These are phyloP conservation scores for Xiphophorus couchianus DNA, from an alignment of 2,113 vertebrate genomes.

Conservation along the genomic window DNA sequence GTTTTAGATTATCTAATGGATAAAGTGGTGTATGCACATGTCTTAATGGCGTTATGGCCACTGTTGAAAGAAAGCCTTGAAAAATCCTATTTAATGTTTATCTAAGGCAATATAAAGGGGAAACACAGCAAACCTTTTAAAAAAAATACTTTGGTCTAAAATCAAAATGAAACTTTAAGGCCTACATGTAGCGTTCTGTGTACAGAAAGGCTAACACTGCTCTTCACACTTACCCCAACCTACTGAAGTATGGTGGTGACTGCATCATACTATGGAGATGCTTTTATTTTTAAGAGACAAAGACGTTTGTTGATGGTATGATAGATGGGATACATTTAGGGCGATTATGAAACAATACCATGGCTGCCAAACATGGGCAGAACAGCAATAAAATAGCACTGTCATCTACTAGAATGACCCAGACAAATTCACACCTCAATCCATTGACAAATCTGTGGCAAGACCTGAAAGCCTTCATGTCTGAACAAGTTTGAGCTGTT, in stretches of 20 bases:
- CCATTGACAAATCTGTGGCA: not conserved
- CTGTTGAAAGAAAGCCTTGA: too few species aligned
- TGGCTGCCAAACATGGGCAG: not conserved
- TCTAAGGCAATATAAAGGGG: too few species aligned
- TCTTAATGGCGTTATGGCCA: too few species aligned
- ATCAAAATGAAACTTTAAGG: too few species aligned
- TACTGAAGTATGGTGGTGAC: too few species aligned
- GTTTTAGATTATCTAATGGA: not conserved
- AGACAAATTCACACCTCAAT: not conserved
- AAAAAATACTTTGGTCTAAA: too few species aligned
- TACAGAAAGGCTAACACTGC: too few species aligned
- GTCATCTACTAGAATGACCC: not conserved
- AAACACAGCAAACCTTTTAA: too few species aligned
- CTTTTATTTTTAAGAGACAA: not conserved
- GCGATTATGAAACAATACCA: not conserved
- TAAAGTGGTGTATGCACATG: too few species aligned
- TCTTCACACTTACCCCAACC: too few species aligned
- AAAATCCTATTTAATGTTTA: too few species aligned
- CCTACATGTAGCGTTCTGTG: too few species aligned
- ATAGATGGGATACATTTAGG: not conserved
- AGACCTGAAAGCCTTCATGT: not conserved
- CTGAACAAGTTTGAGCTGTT: not conserved
- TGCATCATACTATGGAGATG: not conserved
- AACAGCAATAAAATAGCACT: not conserved
- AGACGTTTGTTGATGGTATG: not conserved